Base-by-base conservation (phyloP, 2,113 vertebrate species). In the Pedetes capensis region DNA sequence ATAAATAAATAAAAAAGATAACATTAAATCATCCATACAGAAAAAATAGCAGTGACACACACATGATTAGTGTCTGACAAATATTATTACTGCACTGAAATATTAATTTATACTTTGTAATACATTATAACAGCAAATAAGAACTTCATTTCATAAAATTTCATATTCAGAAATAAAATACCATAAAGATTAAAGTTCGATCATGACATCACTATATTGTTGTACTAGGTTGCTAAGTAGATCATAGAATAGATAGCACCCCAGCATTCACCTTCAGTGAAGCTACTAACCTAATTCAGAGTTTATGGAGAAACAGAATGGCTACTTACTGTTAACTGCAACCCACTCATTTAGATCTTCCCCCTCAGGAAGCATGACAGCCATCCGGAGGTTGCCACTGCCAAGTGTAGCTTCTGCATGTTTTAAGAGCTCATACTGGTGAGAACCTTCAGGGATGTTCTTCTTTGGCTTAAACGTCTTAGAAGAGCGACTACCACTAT, bases 381-480 rank as follows among this genome's bases (percentile, higher is more conserved):
- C 99, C 98, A 99, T 99, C 3, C 99, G 98, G 2, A 99, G 98
- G 39, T 99, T 99, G 53, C 99, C 99, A 6, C 99, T 99, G 9
- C 99, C 99, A 8, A 99, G 98, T 0, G 99, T 99, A 83, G 99
- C 99, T 96, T 99, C 99, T 0, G 99, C 99, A 53, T 99, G 99
- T 82, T 99, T 99, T 47, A 99, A 97, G 96, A 99, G 98, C 96
- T 99, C 99, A 3, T 99, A 99, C 89, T 99, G 99, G 49, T 99
- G 99, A 66, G 99, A 99, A 1, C 99, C 99, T 91, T 99, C 99
- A 0, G 99, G 99, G 96, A 99, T 99, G 44, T 99, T 99, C 98
- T 99, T 99, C 98, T 99, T 99, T 96, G 99, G 99, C 96, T 99
- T 99, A 97, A 99, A 99, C 5, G 99, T 99, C 98, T 99, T 99